These are phyloP conservation scores for Luidia sarsii DNA, from an alignment of 53 echinoderm and acorn worm species.

Conservation along the genomic window DNA sequence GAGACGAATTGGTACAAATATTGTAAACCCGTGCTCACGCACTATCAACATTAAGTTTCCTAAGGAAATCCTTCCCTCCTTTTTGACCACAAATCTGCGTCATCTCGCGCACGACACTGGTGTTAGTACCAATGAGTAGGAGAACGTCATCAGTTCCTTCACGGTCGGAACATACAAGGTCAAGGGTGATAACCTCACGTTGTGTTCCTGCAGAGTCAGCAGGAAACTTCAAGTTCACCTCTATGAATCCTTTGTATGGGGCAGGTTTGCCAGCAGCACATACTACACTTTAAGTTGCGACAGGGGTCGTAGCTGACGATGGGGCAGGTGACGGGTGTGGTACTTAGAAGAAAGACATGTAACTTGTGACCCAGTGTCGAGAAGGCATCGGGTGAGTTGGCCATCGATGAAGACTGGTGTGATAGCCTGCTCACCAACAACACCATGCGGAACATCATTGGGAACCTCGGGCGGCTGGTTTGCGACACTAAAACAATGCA, in stretches of 20 bases:
- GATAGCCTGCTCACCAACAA: too few relatives aligned
- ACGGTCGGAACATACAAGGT: constrained; percentile 8
- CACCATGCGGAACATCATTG: too few relatives aligned
- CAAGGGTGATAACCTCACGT: constrained; percentile 22
- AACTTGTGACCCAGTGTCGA: constrained; percentile 75
- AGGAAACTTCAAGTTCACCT: constrained; percentile 16
- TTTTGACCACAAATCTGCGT: background rate
- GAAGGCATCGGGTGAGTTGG: constrained; percentile 9
- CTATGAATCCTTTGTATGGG: constrained; percentile 29
- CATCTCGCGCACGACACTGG: constrained; percentile 27
- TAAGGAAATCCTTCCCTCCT: constrained; percentile 3
- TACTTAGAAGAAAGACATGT: constrained; percentile 51
- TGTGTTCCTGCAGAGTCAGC: constrained; percentile 3
- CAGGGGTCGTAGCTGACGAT: constrained; percentile 14
- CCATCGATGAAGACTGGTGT: too few relatives aligned
- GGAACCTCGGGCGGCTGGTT: too few relatives aligned
- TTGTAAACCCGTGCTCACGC: background rate
- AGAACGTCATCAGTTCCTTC: constrained; percentile 3
- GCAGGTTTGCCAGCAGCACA: constrained; percentile 14
- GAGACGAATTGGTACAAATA: background rate
- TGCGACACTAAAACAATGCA: too few relatives aligned
- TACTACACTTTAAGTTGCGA: constrained; percentile 27
- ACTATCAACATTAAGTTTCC: background rate
- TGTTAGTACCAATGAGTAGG: constrained; percentile 27
- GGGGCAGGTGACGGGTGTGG: background rate